Percentiles rank a stretch among this genome's conserved stretches.
Conservation (phyloP, 37 sponge, comb jelly and placozoan species). For the Axinella damicornis region DNA sequence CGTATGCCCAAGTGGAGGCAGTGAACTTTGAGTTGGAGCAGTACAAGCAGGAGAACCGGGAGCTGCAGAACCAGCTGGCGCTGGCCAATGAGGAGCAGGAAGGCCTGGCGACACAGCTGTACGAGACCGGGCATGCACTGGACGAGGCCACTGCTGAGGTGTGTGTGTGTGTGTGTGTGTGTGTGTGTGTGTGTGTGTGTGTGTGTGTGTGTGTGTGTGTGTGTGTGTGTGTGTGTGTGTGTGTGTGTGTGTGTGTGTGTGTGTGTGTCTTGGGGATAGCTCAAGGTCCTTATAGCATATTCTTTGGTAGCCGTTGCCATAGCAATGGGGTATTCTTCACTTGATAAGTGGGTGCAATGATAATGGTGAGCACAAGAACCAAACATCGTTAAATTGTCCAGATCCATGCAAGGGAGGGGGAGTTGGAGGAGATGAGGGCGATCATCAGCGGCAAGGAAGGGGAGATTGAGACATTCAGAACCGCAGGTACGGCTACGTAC, state of each 20-base stretch:
- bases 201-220: conserved; percentile 16
- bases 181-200: neutral
- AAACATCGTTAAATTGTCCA: no score
- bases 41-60: conserved; percentile 57
- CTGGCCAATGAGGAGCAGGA: conserved; percentile 80
- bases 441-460: conserved; percentile 54
- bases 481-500: conserved; percentile 60
- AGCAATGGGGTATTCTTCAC: no score
- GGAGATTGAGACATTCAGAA: conserved; percentile 40
- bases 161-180: neutral
- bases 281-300: no score
- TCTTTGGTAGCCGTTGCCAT: no score
- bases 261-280: no score
- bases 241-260: no score
- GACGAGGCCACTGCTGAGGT: conserved; percentile 82
- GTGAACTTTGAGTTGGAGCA: conserved; percentile 61
- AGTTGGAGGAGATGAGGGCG: conserved; percentile 25
- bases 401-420: conserved; percentile 56
- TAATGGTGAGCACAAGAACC: no score
- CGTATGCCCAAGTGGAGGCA: conserved; percentile 62
- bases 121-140: conserved; percentile 80
- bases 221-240: no score
- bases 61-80: conserved; percentile 73
- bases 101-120: conserved; percentile 66
- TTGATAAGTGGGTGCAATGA: no score